Conservation (phyloP, 2,113 vertebrate genomes). For the Toxotes jaculatrix region DNA sequence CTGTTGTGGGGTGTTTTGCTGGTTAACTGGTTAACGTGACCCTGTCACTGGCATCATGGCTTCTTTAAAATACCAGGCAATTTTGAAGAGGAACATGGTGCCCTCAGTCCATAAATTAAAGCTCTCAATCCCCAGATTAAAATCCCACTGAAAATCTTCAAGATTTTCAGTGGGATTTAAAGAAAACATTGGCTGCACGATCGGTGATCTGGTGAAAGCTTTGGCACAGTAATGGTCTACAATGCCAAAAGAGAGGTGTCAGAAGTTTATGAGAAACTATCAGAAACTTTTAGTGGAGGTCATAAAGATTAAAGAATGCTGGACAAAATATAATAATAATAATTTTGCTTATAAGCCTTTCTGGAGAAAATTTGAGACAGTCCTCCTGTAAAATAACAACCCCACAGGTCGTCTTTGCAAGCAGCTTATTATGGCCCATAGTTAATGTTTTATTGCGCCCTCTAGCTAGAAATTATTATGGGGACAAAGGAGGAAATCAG, state of each 20-base stretch:
- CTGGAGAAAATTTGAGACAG: neutral
- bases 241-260: neutral
- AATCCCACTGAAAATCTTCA: constrained; percentile 3
- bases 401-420: neutral
- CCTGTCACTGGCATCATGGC: neutral
- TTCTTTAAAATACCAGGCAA: neutral
- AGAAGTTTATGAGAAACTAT: neutral
- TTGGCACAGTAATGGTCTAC: neutral
- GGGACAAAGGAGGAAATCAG: neutral
- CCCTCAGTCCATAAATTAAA: neutral
- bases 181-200: neutral
- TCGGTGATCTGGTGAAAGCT: neutral
- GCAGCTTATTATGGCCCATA: neutral
- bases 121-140: neutral
- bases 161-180: neutral
- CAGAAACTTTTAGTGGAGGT: neutral
- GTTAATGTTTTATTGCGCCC: neutral
- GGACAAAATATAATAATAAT: no score
- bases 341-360: no score
- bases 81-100: neutral
- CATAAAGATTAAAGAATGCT: neutral
- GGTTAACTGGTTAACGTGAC: neutral
- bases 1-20: no score
- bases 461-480: neutral
- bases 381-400: neutral